Percentiles rank a stretch among this genome's conserved stretches.
These are phyloP conservation scores for Augochlorella aurata DNA, from an alignment of 2,888 invertebrate species.

Conservation along the genomic window DNA sequence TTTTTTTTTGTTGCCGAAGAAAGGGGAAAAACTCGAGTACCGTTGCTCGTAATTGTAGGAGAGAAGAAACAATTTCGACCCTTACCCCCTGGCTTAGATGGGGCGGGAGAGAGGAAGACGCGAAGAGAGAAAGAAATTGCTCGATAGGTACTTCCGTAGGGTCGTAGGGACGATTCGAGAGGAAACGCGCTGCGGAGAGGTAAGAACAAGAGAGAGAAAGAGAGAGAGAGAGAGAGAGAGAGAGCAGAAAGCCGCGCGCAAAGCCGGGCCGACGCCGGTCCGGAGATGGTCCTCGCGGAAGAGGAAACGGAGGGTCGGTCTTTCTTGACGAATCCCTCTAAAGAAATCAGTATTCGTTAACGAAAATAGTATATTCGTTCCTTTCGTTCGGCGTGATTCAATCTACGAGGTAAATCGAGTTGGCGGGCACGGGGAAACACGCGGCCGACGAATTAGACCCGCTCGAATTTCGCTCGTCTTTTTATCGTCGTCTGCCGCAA, in stretches of 20 bases:
- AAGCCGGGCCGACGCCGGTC: constrained; percentile 59
- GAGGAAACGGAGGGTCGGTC: not conserved
- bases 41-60: constrained; percentile 61
- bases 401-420: constrained; percentile 67
- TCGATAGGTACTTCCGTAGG: constrained; percentile 62
- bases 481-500: constrained; percentile 42
- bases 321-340: constrained; percentile 53
- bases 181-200: constrained; percentile 1
- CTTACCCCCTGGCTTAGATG: constrained; percentile 40
- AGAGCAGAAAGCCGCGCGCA: constrained; percentile 56
- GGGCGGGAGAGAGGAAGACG: not conserved
- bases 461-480: constrained; percentile 50
- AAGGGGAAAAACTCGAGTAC: constrained; percentile 45
- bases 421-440: constrained; percentile 61
- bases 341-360: constrained; percentile 64
- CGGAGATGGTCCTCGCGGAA: constrained; percentile 66
- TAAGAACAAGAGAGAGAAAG: not conserved
- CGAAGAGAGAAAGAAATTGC: constrained; percentile 53
- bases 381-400: constrained; percentile 64
- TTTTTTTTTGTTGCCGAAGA: not conserved
- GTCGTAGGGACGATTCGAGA: constrained; percentile 42
- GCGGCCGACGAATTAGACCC: constrained; percentile 60
- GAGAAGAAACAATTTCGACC: constrained; percentile 67
- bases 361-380: constrained; percentile 33
- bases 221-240: constrained; percentile 11